Evolutionary conservation across 2,888 invertebrate genomes (phyloP), one percentile per base, ranked within the genome.

Genomic region (Diarsia brunnea): DNA sequence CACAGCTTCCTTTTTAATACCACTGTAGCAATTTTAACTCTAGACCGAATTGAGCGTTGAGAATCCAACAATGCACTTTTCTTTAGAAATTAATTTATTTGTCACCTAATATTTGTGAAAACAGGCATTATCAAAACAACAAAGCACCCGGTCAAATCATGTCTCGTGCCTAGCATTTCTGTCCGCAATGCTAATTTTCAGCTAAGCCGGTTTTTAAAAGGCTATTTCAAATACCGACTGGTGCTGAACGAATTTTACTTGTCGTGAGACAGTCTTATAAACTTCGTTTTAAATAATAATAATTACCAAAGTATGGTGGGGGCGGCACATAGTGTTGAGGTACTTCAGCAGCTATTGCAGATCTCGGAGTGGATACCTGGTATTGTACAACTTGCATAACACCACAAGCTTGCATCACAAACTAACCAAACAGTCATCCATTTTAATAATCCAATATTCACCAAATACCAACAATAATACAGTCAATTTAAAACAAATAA

Each of bases 301-400:
- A 43, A 72, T 93, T 94, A 96, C 96, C 96, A 88, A 96, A 96
- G 89, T 96, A 96, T 11, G 96, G 95, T 60, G 96, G 96, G 49
- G 96, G 96, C 2, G 96, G 95, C 1, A 96, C 95, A 89, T 96
- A 96, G 88, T 96, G 95, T 78, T 94, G 96, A 47, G 95, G 92
- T 72, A 96, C 94, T 60, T 96, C 95, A 27, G 94, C 94, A 49
- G 96, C 94, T 73, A 96, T 93, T 55, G 94, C 95, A 86, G 96
- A 95, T 87, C 97, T 97, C 0, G 95, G 95, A 75, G 96, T 93
- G 84, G 96, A 95, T 88, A 97, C 97, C 92, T 97, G 97, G 91
- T 97, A 97, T 88, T 97, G 97, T 75, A 97, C 95, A 84, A 97
- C 97, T 96, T 97, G 97, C 97, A 97, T 97, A 86, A 97, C 96